Conservation (phyloP, 2,888 invertebrate species). For the Hypena proboscidalis region DNA sequence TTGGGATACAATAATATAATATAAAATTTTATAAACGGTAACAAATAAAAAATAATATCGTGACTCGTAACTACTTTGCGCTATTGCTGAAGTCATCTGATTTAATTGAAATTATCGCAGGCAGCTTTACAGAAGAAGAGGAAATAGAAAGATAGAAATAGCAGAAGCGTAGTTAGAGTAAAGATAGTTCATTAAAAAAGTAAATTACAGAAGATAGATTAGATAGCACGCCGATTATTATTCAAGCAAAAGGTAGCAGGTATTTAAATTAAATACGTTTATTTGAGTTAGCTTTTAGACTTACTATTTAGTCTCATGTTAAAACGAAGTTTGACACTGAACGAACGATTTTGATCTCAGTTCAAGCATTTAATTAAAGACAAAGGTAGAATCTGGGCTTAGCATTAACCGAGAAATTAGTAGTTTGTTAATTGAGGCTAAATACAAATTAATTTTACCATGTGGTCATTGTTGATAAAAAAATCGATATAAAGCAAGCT, state of each 20-base stretch:
- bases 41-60: slow-evolving; percentile 24
- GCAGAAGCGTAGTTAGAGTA: slow-evolving; percentile 27
- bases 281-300: slow-evolving; percentile 26
- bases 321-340: too few species aligned
- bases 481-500: too few species aligned
- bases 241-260: slow-evolving; percentile 6
- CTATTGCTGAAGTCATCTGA: slow-evolving; percentile 20
- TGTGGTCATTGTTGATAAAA: slow-evolving; percentile 2
- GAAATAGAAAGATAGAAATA: slow-evolving; percentile 27
- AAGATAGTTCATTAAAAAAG: slow-evolving; percentile 15
- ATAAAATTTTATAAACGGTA: slow-evolving; percentile 31
- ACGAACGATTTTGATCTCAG: too few species aligned
- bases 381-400: too few species aligned
- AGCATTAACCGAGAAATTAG: too few species aligned
- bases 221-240: slow-evolving; percentile 31
- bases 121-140: slow-evolving; percentile 16
- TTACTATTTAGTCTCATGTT: too few species aligned
- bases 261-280: slow-evolving; percentile 18
- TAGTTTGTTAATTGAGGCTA: too few species aligned
- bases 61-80: slow-evolving; percentile 32
- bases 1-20: slow-evolving; percentile 45
- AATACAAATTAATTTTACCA: background rate
- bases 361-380: too few species aligned
- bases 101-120: slow-evolving; percentile 20
- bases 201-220: slow-evolving; percentile 20